A percentile compares a stretch with the other conserved stretches of the same genome.
Evolutionary conservation across 2,888 invertebrate genomes (phyloP).

Genomic region (Plagodis dolabraria): DNA sequence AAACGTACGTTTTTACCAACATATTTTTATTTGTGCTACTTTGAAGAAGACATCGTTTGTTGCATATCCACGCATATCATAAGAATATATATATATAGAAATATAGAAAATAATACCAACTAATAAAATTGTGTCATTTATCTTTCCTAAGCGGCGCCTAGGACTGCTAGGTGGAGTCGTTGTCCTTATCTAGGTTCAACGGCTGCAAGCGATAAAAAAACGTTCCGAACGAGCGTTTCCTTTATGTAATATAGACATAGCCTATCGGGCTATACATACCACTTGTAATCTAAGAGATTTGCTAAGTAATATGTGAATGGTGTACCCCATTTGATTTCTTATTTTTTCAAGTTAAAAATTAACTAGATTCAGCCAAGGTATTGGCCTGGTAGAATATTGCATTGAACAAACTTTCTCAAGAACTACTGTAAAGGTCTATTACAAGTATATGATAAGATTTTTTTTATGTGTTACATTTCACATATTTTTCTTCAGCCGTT

Average conservation of each 20-base stretch:
- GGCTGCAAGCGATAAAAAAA: slow-evolving; percentile 57
- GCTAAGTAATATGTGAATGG: not conserved
- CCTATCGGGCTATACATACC: slow-evolving; percentile 29
- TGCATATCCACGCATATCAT: too few species aligned
- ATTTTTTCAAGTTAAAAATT: not conserved
- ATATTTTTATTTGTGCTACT: too few species aligned
- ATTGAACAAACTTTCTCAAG: too few species aligned
- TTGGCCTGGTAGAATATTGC: not conserved
- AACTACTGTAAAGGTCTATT: too few species aligned
- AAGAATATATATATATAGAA: too few species aligned
- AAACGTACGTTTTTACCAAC: too few species aligned
- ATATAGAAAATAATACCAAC: not conserved
- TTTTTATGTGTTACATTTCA: too few species aligned
- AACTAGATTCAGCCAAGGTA: not conserved
- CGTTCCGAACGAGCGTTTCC: slow-evolving; percentile 40
- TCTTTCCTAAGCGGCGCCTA: slow-evolving; percentile 27
- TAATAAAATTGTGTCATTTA: not conserved
- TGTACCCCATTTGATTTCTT: slow-evolving; percentile 2
- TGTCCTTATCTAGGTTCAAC: slow-evolving; percentile 55
- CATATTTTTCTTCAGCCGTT: too few species aligned
- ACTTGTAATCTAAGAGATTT: slow-evolving; percentile 14
- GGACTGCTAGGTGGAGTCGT: slow-evolving; percentile 36
- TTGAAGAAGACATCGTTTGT: too few species aligned
- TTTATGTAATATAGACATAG: slow-evolving; percentile 46
- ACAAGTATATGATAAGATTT: too few species aligned